A percentile compares a stretch with the other conserved stretches of the same genome.
These are phyloP conservation scores for Lumbricus terrestris DNA, from an alignment of 2,888 invertebrate species.

Conservation along the genomic window DNA sequence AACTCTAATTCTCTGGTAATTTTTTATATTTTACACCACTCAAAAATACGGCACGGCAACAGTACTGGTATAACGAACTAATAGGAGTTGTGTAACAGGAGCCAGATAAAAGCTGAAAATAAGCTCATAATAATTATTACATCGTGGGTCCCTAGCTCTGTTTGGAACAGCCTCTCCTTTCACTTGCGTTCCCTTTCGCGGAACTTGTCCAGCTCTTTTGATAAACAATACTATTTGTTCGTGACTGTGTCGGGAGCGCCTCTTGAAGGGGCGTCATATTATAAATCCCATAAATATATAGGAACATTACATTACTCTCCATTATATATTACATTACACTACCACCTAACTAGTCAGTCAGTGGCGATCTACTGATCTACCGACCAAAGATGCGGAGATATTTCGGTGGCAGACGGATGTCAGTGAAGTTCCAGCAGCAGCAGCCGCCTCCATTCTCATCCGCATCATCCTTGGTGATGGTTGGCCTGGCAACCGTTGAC, in stretches of 20 bases:
- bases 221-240: no score
- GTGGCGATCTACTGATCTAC: not conserved
- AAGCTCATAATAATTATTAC: no score
- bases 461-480: not conserved
- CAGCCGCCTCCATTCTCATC: not conserved
- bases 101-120: not conserved
- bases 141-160: no score
- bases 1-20: no score
- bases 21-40: no score
- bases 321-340: not conserved
- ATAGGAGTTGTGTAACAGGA: not conserved
- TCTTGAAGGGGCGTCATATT: no score
- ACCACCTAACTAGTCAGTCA: not conserved
- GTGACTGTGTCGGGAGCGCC: no score
- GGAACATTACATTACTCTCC: not conserved
- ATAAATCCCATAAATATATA: no score
- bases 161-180: no score
- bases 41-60: no score
- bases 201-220: no score
- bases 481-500: not conserved
- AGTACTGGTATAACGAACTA: not conserved
- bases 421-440: not conserved
- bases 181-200: no score
- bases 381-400: slow-evolving; percentile 3
- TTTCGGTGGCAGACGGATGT: not conserved